A percentile compares a stretch with the other conserved stretches of the same genome.
Conservation (phyloP, 2,888 invertebrate genomes). For the Oligia fasciuncula region DNA sequence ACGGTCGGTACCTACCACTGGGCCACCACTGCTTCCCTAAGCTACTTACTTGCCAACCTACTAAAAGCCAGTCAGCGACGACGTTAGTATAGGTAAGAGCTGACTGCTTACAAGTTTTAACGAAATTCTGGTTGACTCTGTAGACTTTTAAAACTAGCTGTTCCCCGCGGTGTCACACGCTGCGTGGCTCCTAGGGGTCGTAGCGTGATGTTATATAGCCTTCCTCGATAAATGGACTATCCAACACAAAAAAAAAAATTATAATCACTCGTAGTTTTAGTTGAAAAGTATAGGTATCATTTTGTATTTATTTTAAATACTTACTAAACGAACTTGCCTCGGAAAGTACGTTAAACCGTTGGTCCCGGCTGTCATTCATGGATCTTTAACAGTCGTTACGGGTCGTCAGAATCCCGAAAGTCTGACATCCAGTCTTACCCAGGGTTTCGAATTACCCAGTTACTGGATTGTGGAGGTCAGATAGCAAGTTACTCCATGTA, state of each 20-base stretch:
- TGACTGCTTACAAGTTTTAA: no score
- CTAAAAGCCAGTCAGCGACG: no score
- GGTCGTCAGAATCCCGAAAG: background rate
- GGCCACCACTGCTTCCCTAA: background rate
- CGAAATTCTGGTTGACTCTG: background rate
- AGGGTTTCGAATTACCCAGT: background rate
- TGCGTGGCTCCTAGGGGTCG: no score
- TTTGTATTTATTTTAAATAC: background rate
- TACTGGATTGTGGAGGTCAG: background rate
- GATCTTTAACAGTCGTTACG: background rate
- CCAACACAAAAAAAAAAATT: no score
- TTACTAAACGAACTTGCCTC: background rate
- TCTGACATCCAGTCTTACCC: background rate
- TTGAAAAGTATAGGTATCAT: background rate
- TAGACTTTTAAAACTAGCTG: no score
- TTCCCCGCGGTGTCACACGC: no score
- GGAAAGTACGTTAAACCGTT: background rate
- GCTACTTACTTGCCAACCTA: no score
- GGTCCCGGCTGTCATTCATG: background rate
- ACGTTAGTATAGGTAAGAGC: background rate
- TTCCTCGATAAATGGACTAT: no score
- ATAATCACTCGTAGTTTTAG: no score
- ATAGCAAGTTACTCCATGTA: no score
- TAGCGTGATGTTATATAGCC: no score
- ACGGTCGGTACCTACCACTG: no score